Conservation (phyloP, 2,888 invertebrate genomes). For the Candidula unifasciata region DNA sequence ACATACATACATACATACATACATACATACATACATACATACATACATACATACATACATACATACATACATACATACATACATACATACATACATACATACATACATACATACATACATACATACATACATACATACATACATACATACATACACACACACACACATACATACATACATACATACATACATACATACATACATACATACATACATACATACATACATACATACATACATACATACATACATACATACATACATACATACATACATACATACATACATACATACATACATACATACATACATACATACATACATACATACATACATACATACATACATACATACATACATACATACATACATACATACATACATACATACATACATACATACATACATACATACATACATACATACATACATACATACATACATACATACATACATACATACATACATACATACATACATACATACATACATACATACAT, state of each 20-base stretch:
- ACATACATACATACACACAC: neutral
- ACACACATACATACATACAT: neutral
- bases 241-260: neutral
- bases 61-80: neutral
- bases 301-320: too few relatives aligned
- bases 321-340: too few relatives aligned
- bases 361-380: constrained; percentile 28
- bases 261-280: neutral
- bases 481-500: too few relatives aligned
- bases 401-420: constrained; percentile 7
- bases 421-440: neutral
- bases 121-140: neutral
- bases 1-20: neutral
- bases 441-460: neutral
- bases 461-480: neutral
- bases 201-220: neutral
- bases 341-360: too few relatives aligned
- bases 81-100: neutral
- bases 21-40: neutral
- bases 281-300: neutral
- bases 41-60: neutral
- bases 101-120: neutral
- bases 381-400: constrained; percentile 14
- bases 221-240: neutral
- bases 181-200: neutral